These are phyloP conservation scores for Drosophila basisetae DNA, from an alignment of 2,888 invertebrate species.

Conservation along the genomic window DNA sequence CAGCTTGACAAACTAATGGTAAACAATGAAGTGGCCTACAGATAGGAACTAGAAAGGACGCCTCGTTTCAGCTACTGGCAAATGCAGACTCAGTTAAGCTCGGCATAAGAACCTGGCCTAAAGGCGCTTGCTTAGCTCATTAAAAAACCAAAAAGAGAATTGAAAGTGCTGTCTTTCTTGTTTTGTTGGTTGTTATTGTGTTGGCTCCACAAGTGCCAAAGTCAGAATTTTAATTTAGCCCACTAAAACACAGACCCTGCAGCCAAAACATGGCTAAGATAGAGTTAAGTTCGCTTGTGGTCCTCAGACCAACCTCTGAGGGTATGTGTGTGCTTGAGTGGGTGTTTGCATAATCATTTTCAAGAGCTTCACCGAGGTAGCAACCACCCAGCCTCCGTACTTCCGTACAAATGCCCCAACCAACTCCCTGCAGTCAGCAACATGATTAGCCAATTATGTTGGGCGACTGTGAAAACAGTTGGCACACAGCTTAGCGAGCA, in stretches of 20 bases:
- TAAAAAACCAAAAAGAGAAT: constrained; percentile 62
- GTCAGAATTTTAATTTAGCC: constrained; percentile 74
- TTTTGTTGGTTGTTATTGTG: constrained; percentile 11
- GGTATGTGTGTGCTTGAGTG: constrained; percentile 40
- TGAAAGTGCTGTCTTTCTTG: constrained; percentile 24
- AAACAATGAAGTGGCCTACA: constrained; percentile 48
- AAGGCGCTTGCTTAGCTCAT: constrained; percentile 58
- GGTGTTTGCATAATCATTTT: constrained; percentile 73
- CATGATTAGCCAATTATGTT: constrained; percentile 78
- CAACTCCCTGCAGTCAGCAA: constrained; percentile 29
- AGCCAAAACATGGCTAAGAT: constrained; percentile 39
- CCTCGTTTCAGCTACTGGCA: constrained; percentile 12
- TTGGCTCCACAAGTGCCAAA: constrained; percentile 73
- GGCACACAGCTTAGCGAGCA: constrained; percentile 52
- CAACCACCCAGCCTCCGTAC: not conserved
- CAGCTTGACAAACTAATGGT: constrained; percentile 78
- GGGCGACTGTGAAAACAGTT: constrained; percentile 47
- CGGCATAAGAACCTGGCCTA: constrained; percentile 25
- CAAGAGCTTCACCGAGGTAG: constrained; percentile 37
- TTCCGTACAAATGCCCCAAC: not conserved
- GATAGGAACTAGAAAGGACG: constrained; percentile 14
- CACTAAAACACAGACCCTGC: constrained; percentile 32
- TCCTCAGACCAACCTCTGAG: constrained; percentile 8
- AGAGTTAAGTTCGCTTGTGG: constrained; percentile 47
- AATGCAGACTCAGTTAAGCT: constrained; percentile 20